Percentiles rank a stretch among this genome's conserved stretches.
Conservation (phyloP, 53 echinoderm and acorn worm genomes). For the Glandiceps talaboti region DNA sequence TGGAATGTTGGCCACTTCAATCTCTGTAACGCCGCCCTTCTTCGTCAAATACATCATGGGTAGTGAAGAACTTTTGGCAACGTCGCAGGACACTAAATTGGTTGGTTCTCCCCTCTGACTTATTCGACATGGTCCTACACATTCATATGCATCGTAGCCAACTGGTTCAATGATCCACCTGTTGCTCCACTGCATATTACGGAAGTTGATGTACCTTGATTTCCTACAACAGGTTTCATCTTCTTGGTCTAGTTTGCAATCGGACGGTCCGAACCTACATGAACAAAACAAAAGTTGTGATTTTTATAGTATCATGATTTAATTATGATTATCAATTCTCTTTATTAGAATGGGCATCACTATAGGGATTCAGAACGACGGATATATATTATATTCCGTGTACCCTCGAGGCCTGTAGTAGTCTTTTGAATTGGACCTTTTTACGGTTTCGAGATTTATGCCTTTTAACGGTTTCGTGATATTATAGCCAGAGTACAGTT, state of each 20-base stretch:
- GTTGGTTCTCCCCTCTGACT: slow-evolving; percentile 20
- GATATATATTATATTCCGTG: too few relatives aligned
- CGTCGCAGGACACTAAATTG: slow-evolving; percentile 44
- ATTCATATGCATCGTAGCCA: slow-evolving; percentile 83
- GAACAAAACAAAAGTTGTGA: slow-evolving; percentile 6
- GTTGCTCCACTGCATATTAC: slow-evolving; percentile 57
- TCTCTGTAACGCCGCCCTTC: slow-evolving; percentile 38
- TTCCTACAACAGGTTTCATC: slow-evolving; percentile 55
- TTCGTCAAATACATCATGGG: slow-evolving; percentile 90
- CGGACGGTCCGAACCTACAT: slow-evolving; percentile 47
- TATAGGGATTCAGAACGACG: too few relatives aligned
- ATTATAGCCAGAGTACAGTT: too few relatives aligned
- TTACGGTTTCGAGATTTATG: too few relatives aligned
- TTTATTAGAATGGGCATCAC: too few relatives aligned
- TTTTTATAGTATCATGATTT: too few relatives aligned
- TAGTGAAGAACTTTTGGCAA: slow-evolving; percentile 36
- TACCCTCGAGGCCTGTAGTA: too few relatives aligned
- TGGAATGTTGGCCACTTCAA: slow-evolving; percentile 75
- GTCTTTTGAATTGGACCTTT: too few relatives aligned
- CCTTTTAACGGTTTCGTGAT: too few relatives aligned
- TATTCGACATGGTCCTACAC: slow-evolving; percentile 50
- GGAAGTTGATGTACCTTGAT: slow-evolving; percentile 68
- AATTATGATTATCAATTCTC: too few relatives aligned
- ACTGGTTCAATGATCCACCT: slow-evolving; percentile 94
- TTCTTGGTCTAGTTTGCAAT: slow-evolving; percentile 59